Evolutionary conservation across 2,797 vertebrate species (phyloP), one percentile per base, ranked within the genome.

Genomic region (Rhabdomys pumilio): DNA sequence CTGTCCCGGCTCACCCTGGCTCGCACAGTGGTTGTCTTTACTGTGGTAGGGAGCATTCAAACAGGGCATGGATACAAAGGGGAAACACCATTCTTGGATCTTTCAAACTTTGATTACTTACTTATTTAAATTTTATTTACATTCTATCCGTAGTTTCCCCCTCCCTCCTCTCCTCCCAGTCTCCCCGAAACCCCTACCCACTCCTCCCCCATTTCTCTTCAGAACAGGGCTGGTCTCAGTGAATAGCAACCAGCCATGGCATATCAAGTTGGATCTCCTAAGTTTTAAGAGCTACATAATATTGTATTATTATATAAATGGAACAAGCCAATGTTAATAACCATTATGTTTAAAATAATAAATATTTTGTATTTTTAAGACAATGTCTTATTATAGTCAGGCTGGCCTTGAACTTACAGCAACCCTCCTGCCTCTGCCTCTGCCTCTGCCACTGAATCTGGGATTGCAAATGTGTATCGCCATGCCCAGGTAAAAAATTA

Each of bases 1-100:
- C 50, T 97, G 98, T 98, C 89, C 91, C 10, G 19, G 89, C 88
- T 88, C 81, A 72, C 50, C 89, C 91, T 6, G 19, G 89, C 88
- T 88, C 81, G 76, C 50, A 88, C 14, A 4, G 14, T 59, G 76
- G 65, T 79, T 53, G 75, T 90, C 57, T 89, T 89, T 84, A 93
- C 47, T 2, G 15, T 57, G 2, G 24, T 31, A 50, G 91, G 84
- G 85, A 8, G 47, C 83, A 92, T 55, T 95, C 34, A 61, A 67
- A 86, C 22, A 63, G 8, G 0, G 67, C 91, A 63, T 67, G 77
- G 69, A 22, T 83, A 53, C 77, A 63, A 77, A 82, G 14, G 53
- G 79, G 1, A 63, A 63, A 69, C 47, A 77, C 8, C 61, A 4
- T 61, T 44, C 44, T 38, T 80, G 61, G 44, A 41, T 82, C 61